Base-by-base conservation (phyloP, 2,888 invertebrate species). In the Nomada hirtipes region DNA sequence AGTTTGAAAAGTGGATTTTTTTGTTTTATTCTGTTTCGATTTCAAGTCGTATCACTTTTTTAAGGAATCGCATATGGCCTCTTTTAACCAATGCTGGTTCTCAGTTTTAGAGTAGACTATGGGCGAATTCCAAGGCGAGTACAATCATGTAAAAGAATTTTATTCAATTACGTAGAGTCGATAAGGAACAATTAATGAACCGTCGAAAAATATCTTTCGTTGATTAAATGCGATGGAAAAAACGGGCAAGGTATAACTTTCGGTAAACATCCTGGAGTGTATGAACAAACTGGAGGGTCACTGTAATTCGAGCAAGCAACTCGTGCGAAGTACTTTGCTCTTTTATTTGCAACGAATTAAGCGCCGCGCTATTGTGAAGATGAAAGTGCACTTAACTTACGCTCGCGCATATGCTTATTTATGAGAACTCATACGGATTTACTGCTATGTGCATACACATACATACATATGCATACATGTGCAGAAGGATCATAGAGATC, bases 331-430 rank as follows among this genome's bases (percentile, higher is more conserved):
- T 44, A 36, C 59, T 44, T 20, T 60, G 64, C 42, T 75, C 61
- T 78, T 78, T 68, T 67, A 23, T 23, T 53, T 53, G 47, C 68
- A 78, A 76, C 29, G 77, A 76, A 76, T 76, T 67, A 78, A 36
- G 44, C 26, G 13, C 53, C 36, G 57, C n/a, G 10, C 67, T 53
- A 76, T 78, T 78, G 68, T 57, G 23, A 42, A 61, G 55, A 76
- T 29, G 68, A 57, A 77, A 77, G 78, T 68, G 67, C 55, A 55
- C 77, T 78, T 42, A 68, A 76, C 52, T 53, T 53, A 42, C 47
- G 36, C 29, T 59, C 68, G 20, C 44, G 60, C 20, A 23, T 57
- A 42, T 18, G 36, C 26, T n/a, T n/a, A n/a, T 52, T 76, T 76
- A 52, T 44, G 52, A 36, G 77, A 53, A 60, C 76, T 47, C 47